These are phyloP conservation scores for Drosophila micromelanica DNA, from an alignment of 1,140 invertebrate genomes.

Conservation along the genomic window DNA sequence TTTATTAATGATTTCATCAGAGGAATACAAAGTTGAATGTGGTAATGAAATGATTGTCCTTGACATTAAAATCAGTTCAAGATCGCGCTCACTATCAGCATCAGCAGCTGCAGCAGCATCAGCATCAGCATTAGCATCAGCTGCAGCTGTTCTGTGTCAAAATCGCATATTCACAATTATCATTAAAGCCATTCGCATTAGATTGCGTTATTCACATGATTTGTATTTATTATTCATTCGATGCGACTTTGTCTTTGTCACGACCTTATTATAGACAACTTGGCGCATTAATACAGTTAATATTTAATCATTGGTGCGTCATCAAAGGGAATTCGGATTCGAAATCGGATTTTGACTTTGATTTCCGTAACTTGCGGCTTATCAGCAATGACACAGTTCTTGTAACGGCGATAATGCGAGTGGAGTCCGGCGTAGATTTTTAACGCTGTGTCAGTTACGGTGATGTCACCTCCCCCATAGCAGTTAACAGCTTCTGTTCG, in stretches of 20 bases:
- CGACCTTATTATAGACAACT: slow-evolving; percentile 28
- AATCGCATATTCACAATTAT: not conserved
- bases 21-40: not conserved
- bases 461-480: slow-evolving; percentile 20
- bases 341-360: slow-evolving; percentile 15
- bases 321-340: slow-evolving; percentile 18
- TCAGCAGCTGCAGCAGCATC: not conserved
- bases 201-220: slow-evolving; percentile 18
- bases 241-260: slow-evolving; percentile 37
- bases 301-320: slow-evolving; percentile 42
- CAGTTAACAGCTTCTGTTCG: not conserved
- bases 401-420: slow-evolving; percentile 28
- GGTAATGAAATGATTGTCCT: not conserved
- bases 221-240: slow-evolving; percentile 7
- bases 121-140: too few relatives aligned
- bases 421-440: too few relatives aligned
- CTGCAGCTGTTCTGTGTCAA: too few relatives aligned
- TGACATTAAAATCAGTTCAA: slow-evolving; percentile 13
- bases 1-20: not conserved
- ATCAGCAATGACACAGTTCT: slow-evolving; percentile 34
- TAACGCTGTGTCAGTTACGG: not conserved
- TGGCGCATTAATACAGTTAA: slow-evolving; percentile 43
- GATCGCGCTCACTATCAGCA: not conserved
- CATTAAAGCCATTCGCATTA: slow-evolving; percentile 4
- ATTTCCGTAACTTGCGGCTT: slow-evolving; percentile 17